Percentiles rank a stretch among this genome's conserved stretches.
These are phyloP conservation scores for Agrotis puta DNA, from an alignment of 2,888 invertebrate genomes.

Conservation along the genomic window DNA sequence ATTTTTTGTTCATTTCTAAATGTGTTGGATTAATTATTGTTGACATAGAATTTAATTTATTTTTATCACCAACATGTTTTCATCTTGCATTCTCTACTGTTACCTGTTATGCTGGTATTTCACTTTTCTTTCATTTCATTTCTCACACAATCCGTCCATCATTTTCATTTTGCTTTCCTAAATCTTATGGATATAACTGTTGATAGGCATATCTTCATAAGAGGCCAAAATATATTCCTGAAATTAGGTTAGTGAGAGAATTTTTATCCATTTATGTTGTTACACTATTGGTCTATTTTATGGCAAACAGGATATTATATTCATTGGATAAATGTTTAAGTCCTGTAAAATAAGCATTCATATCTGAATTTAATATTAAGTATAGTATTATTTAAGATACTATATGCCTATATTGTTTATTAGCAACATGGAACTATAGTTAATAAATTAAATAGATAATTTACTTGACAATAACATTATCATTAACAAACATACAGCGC, in stretches of 20 bases:
- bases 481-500: slow-evolving; percentile 72
- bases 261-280: not conserved
- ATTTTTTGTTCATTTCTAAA: no score
- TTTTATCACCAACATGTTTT: no score
- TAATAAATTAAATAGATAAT: slow-evolving; percentile 42
- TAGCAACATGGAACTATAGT: slow-evolving; percentile 22
- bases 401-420: slow-evolving; percentile 26
- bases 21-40: no score
- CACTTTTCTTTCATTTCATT: not conserved
- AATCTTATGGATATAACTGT: not conserved
- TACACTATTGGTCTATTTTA: not conserved
- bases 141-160: not conserved
- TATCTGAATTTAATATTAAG: slow-evolving; percentile 16
- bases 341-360: not conserved
- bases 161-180: not conserved
- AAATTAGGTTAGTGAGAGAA: not conserved
- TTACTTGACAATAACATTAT: slow-evolving; percentile 50
- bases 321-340: slow-evolving; percentile 14
- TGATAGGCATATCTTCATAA: not conserved
- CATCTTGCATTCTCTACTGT: no score
- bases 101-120: not conserved
- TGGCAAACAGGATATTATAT: slow-evolving; percentile 30
- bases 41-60: no score
- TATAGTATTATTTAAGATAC: slow-evolving; percentile 17
- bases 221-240: not conserved